Base-by-base conservation (phyloP, 2,888 invertebrate genomes). In the Aphodius sticticus region DNA sequence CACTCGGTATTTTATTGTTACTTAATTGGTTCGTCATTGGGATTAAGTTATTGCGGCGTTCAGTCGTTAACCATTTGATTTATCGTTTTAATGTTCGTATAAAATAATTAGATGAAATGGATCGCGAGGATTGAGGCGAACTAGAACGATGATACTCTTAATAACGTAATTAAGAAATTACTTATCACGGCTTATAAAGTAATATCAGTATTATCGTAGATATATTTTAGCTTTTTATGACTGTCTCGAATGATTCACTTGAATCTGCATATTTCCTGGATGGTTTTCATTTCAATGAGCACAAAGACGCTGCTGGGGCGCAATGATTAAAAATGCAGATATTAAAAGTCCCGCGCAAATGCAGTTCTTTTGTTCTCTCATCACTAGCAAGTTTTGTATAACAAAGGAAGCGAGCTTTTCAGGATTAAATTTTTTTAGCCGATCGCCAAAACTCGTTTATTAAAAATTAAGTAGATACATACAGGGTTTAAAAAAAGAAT, bases 11-110 rank as follows among this genome's bases (percentile, higher is more conserved):
- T 53, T 53, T 53, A 53, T 53, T 53, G 53, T 53, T 9, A 53
- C 53, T 53, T 53, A 53, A 53, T 53, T 53, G 53, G 53, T 53
- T 53, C 53, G 53, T 53, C 53, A 53, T 53, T 53, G 53, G 53
- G 53, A 53, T 53, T 53, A 53, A 53, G 53, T 53, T 53, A 53
- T 53, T 53, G 53, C 53, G 53, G 53, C 53, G 12, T 53, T 53
- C 53, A 53, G 53, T 12, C 9, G 53, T 53, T 53, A 53, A 53
- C 53, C 53, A 53, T 53, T 53, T 53, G 53, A 53, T 53, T 53
- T 53, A 53, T 53, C 53, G 53, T 53, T 53, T 53, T 53, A 53
- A 53, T 53, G 53, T 12, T 53, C 53, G 53, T 53, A 53, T 53
- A 53, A 9, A 53, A 53, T 53, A 53, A 53, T 53, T 53, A 53